These are phyloP conservation scores for Threskiornis aethiopicus DNA, from an alignment of 2,797 vertebrate genomes.

Conservation along the genomic window DNA sequence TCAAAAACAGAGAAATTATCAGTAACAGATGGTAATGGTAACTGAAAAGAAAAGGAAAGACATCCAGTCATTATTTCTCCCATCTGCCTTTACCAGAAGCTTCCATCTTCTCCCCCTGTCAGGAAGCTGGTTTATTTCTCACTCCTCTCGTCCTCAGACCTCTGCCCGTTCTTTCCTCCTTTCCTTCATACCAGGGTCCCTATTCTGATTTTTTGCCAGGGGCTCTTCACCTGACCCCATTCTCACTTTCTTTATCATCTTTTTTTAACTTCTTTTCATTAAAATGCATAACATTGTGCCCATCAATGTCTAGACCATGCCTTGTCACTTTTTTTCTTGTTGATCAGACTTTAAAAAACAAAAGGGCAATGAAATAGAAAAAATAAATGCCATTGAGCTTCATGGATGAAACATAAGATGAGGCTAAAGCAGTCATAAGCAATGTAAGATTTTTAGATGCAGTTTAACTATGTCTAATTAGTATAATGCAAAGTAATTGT, in stretches of 20 bases:
- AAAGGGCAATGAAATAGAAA: background rate
- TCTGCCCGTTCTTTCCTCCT: background rate
- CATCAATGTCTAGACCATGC: background rate
- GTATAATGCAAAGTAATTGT: background rate
- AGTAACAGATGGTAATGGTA: slow-evolving; percentile 37
- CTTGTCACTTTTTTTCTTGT: background rate
- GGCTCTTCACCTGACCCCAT: background rate
- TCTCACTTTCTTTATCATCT: background rate
- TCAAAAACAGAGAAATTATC: slow-evolving; percentile 49
- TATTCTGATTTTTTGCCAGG: background rate
- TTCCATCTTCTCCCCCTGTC: background rate
- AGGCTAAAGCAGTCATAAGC: background rate
- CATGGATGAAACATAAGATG: background rate
- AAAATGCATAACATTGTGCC: background rate
- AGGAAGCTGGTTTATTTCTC: background rate
- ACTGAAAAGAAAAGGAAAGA: background rate
- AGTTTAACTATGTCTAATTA: background rate
- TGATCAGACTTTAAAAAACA: background rate
- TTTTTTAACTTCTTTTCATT: background rate
- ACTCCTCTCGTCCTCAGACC: background rate
- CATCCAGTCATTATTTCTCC: background rate
- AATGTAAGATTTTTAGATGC: background rate
- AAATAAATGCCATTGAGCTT: background rate
- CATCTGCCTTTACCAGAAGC: background rate
- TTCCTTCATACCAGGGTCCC: background rate